Evolutionary conservation across 2,113 vertebrate species (phyloP).

Genomic region (Coturnix japonica): DNA sequence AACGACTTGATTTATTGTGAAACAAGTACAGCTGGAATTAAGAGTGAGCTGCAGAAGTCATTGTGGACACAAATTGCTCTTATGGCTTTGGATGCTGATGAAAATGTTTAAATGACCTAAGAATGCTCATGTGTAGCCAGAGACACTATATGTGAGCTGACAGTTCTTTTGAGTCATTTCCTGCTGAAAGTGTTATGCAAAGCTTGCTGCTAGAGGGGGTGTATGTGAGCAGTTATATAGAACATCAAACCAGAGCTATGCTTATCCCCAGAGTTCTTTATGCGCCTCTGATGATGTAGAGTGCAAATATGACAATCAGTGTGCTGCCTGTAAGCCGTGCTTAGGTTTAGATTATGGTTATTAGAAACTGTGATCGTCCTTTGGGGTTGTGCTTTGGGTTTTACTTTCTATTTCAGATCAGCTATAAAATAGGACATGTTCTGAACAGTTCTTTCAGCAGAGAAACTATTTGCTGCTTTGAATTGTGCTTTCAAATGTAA

Average conservation of each 20-base stretch:
- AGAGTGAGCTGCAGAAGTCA: not conserved
- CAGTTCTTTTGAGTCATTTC: conserved; percentile 50
- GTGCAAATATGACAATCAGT: not conserved
- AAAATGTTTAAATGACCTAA: conserved; percentile 4
- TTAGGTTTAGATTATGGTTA: not conserved
- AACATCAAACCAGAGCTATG: not conserved
- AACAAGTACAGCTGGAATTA: not conserved
- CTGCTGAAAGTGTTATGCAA: conserved; percentile 26
- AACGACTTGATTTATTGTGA: not conserved
- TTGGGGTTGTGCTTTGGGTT: not conserved
- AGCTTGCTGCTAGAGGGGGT: not conserved
- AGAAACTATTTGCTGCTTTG: not conserved
- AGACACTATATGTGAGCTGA: not conserved
- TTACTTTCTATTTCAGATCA: not conserved
- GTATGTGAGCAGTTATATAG: not conserved
- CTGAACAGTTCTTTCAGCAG: not conserved
- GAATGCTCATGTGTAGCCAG: not conserved
- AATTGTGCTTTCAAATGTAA: not conserved
- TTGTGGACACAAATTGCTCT: not conserved
- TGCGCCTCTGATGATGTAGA: not conserved
- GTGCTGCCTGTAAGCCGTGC: not conserved
- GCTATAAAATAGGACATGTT: not conserved
- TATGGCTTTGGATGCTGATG: not conserved
- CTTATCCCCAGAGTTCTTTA: not conserved
- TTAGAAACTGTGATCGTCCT: not conserved